Percentiles rank a stretch among this genome's conserved stretches.
Conservation (phyloP, 2,888 invertebrate species). For the Philaethria dido region DNA sequence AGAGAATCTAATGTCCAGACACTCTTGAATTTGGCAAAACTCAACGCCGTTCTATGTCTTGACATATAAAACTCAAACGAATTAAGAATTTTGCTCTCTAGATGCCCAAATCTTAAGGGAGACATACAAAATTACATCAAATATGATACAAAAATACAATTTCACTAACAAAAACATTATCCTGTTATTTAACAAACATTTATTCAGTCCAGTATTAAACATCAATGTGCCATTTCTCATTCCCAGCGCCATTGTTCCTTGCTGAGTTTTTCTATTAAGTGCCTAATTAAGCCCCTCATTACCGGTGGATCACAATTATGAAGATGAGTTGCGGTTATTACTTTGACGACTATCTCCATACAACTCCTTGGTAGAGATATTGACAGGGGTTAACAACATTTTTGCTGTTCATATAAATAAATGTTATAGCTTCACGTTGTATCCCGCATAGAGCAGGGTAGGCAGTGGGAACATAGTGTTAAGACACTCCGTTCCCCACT, state of each 20-base stretch:
- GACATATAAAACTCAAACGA: no score
- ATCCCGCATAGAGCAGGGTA: no score
- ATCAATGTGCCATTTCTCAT: conserved; percentile 41
- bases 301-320: conserved; percentile 44
- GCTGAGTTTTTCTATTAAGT: conserved; percentile 60
- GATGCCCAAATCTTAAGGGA: no score
- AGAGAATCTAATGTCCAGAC: no score
- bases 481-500: no score
- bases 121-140: no score
- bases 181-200: not conserved
- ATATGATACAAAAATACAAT: no score
- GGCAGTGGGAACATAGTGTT: no score
- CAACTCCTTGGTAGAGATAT: conserved; percentile 1
- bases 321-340: conserved; percentile 47
- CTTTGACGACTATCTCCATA: conserved; percentile 38
- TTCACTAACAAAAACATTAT: not conserved
- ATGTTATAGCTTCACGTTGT: no score
- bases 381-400: conserved; percentile 12
- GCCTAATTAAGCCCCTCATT: conserved; percentile 59
- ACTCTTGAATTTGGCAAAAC: no score
- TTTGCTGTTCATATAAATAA: not conserved
- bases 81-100: no score
- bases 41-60: no score
- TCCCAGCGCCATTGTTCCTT: conserved; percentile 27
- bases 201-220: conserved; percentile 16